These are phyloP conservation scores for Eleutherodactylus coqui DNA, from an alignment of 2,797 vertebrate species.

Conservation along the genomic window DNA sequence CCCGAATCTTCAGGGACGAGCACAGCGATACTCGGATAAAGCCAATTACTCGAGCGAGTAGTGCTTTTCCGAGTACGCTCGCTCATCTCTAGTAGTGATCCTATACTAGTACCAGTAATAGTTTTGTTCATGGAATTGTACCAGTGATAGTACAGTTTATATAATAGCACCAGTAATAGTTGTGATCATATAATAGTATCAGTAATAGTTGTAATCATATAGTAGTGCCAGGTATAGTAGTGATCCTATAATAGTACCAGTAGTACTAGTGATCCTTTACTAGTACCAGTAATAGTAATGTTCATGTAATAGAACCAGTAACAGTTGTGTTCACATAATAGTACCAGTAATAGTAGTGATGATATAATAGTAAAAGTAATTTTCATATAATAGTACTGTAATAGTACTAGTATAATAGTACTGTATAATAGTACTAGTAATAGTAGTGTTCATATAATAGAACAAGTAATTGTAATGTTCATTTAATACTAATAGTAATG, in stretches of 20 bases:
- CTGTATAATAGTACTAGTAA: not conserved
- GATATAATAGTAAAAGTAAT: not conserved
- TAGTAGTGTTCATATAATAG: not conserved
- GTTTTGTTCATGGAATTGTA: not conserved
- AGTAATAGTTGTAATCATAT: not conserved
- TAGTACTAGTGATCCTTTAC: not conserved
- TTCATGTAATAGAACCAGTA: not conserved
- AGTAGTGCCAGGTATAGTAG: not conserved
- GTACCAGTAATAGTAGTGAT: not conserved
- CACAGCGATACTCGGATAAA: too few species aligned
- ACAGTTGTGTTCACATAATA: not conserved
- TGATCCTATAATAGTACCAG: not conserved
- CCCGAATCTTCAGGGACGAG: too few species aligned
- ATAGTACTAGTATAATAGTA: not conserved
- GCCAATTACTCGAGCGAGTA: too few species aligned
- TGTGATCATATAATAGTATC: not conserved
- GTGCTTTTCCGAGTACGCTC: too few species aligned
- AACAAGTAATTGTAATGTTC: too few species aligned
- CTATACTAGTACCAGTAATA: not conserved
- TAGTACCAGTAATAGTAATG: not conserved
- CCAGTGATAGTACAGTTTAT: too few species aligned
- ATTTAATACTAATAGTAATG: not conserved
- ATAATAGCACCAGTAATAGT: not conserved
- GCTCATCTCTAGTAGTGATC: too few species aligned
- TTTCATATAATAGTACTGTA: not conserved